phyloP scores from a whole-genome alignment of 2,113 vertebrate species.

The Octodon degus region DNA sequence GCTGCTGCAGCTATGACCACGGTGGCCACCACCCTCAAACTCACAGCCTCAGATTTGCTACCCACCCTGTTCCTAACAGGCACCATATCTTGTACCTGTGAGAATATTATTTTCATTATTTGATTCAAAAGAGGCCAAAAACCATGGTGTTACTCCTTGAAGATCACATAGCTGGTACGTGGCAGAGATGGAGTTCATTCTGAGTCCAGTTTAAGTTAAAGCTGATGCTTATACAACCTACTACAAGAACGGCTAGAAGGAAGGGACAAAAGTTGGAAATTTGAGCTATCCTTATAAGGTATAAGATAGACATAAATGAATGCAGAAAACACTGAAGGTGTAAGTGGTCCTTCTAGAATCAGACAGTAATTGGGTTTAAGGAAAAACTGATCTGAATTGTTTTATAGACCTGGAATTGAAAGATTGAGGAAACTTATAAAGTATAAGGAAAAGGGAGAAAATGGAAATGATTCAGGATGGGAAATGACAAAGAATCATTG shows the following conservation, averaged over 20 bases:
- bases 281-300: background rate
- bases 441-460: background rate
- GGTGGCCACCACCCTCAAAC: background rate
- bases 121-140: background rate
- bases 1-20: background rate
- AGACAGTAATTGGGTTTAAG: background rate
- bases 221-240: background rate
- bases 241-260: no score
- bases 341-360: background rate
- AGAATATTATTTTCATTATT: background rate
- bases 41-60: background rate
- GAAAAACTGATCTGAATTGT: background rate
- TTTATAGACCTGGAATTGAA: constrained; percentile 11
- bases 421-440: background rate
- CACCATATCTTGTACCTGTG: rapidly evolving
- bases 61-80: background rate
- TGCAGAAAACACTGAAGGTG: background rate
- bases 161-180: background rate
- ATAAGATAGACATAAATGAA: background rate
- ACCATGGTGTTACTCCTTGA: background rate
- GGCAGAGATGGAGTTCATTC: background rate
- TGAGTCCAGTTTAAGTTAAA: background rate
- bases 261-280: background rate
- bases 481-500: background rate
- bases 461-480: background rate